These are phyloP conservation scores for Phanerotoma sp. DNA, from an alignment of 2,888 invertebrate species.

Conservation along the genomic window DNA sequence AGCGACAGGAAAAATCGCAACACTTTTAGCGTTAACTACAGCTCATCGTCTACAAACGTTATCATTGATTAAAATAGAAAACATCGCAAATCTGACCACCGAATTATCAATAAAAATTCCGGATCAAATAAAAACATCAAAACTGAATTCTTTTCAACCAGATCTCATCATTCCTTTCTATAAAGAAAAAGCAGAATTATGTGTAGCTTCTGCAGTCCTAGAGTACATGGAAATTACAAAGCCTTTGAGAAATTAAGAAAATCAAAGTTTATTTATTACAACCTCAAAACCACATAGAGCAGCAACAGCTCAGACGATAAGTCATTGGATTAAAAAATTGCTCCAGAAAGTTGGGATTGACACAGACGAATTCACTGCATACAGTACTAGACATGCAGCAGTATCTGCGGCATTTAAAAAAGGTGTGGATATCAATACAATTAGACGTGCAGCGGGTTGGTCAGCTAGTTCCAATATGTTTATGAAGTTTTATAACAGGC, in stretches of 20 bases:
- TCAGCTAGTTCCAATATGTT: neutral
- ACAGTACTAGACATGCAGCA: constrained; percentile 30
- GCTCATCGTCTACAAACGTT: constrained; percentile 31
- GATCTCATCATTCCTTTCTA: constrained; percentile 20
- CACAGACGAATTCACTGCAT: constrained; percentile 26
- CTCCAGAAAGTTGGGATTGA: constrained; percentile 29
- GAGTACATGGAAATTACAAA: constrained; percentile 18
- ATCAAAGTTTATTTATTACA: constrained; percentile 8
- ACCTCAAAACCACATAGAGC: constrained; percentile 11
- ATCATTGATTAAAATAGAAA: constrained; percentile 26
- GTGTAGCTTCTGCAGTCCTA: constrained; percentile 14
- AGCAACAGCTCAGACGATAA: constrained; percentile 28
- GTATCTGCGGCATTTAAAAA: constrained; percentile 23
- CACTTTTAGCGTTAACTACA: constrained; percentile 29
- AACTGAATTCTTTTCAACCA: constrained; percentile 18
- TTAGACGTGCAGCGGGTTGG: neutral
- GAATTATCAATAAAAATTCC: constrained; percentile 18
- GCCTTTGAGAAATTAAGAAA: neutral
- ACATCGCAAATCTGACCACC: constrained; percentile 6
- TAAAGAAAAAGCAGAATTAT: constrained; percentile 8
- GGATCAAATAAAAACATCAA: constrained; percentile 24
- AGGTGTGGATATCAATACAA: constrained; percentile 11
- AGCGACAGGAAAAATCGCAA: constrained; percentile 14
- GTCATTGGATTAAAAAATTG: constrained; percentile 34
- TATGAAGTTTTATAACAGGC: constrained; percentile 9